These are phyloP conservation scores for Amphipoea lucens DNA, from an alignment of 2,888 invertebrate species.

Conservation along the genomic window DNA sequence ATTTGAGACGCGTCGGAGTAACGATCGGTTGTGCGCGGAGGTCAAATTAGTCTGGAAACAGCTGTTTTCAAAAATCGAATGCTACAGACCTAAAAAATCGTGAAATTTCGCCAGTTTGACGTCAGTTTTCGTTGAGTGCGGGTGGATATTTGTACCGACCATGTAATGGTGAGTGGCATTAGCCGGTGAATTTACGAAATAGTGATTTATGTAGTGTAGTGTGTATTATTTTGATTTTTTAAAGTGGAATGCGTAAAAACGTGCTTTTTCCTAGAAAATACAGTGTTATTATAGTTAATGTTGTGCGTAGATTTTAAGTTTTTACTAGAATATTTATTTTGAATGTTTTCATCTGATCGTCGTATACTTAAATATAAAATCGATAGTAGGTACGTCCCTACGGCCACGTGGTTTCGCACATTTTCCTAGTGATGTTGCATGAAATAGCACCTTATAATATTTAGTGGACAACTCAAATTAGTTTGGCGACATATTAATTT, in stretches of 20 bases:
- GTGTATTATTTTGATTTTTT: constrained; percentile 67
- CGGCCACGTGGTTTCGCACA: constrained; percentile 65
- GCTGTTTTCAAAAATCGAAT: constrained; percentile 88
- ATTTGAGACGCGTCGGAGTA: constrained; percentile 47
- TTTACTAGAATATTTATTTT: constrained; percentile 59
- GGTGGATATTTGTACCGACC: constrained; percentile 77
- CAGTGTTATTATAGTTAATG: constrained; percentile 74
- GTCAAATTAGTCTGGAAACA: constrained; percentile 76
- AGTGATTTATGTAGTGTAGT: constrained; percentile 69
- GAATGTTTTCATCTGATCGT: constrained; percentile 56
- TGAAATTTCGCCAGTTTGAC: constrained; percentile 79
- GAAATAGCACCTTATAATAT: constrained; percentile 64
- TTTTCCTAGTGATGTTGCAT: constrained; percentile 50
- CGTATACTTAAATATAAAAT: constrained; percentile 54
- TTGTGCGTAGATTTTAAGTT: constrained; percentile 74
- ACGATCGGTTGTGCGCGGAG: constrained; percentile 59
- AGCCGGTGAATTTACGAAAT: constrained; percentile 71
- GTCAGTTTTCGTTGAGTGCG: constrained; percentile 79
- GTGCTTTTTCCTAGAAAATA: constrained; percentile 68
- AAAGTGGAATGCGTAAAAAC: constrained; percentile 73
- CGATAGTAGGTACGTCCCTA: constrained; percentile 57
- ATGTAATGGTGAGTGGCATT: constrained; percentile 87
- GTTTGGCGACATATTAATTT: constrained; percentile 43
- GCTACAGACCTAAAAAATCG: constrained; percentile 72
- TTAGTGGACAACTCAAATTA: constrained; percentile 71